Evolutionary conservation across 2,113 vertebrate species (phyloP), one percentile per base, ranked within the genome.

Genomic region (Seriola dumerili): DNA sequence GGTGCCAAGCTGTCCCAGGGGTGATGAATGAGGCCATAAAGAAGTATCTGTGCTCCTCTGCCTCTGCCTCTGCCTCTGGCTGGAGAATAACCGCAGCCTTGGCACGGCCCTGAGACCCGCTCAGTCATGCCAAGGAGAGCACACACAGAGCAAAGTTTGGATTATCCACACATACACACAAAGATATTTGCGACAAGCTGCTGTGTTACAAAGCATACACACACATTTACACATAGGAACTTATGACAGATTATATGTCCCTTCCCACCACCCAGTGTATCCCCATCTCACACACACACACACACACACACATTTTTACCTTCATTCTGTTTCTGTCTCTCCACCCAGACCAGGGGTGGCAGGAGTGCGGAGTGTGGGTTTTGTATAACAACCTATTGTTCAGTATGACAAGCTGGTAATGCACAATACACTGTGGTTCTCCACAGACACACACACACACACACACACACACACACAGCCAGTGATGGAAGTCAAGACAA

Each of bases 11-110:
- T 89, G 72, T 94, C 90, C 92, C 85, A 72, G 64, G 66, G 81
- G 91, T 94, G 94, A 95, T 94, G 92, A 93, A 95, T 92, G 94
- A 93, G 87, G 80, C 86, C 92, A 88, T 93, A 94, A 95, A 93
- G 91, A 94, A 94, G 88, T 88, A 83, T 92, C 88, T 89, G 78
- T 91, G 84, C 90, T 88, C 64, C 52, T 86, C 87, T 83, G 86
- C 76, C 62, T 86, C 87, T 83, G 86, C 76, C 62, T 84, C 88
- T 89, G 88, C 79, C 62, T 84, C 89, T 89, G 88, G 88, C 85
- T 92, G 78, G 78, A 89, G 87, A 86, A 91, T 80, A 85, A 88
- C 89, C 83, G 34, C 90, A 92, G 87, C 83, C 86, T 89, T 95
- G 91, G 91, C 92, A 93, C 63, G 10, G 65, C 66, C 29, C 0